Percentiles rank a stretch among this genome's conserved stretches.
phyloP scores from a whole-genome alignment of 2,113 vertebrate species.

The Chitala chitala region DNA sequence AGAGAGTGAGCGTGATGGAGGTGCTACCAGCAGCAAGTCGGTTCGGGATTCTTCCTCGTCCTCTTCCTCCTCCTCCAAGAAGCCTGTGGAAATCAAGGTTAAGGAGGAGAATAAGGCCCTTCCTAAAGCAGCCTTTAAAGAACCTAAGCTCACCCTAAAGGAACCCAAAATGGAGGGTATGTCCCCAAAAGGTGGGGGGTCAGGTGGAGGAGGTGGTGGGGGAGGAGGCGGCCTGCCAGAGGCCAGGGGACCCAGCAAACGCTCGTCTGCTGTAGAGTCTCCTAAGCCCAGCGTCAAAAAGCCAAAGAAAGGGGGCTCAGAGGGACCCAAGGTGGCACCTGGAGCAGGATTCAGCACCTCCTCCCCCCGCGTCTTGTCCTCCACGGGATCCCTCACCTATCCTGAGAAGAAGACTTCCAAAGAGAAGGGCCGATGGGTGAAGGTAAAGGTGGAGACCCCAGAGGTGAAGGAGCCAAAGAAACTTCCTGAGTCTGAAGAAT shows the following conservation, averaged over 20 bases:
- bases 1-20: slow-evolving; percentile 68
- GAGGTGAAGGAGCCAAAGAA: slow-evolving; percentile 85
- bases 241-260: slow-evolving; percentile 80
- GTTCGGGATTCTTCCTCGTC: slow-evolving; percentile 57
- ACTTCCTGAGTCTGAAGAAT: slow-evolving; percentile 79
- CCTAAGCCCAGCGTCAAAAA: slow-evolving; percentile 91
- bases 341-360: slow-evolving; percentile 63
- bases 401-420: slow-evolving; percentile 84
- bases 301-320: slow-evolving; percentile 85
- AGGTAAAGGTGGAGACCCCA: slow-evolving; percentile 71
- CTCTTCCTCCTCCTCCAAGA: slow-evolving; percentile 69
- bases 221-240: slow-evolving; percentile 52
- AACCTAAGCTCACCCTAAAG: slow-evolving; percentile 92
- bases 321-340: slow-evolving; percentile 64
- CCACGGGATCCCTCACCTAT: slow-evolving; percentile 58
- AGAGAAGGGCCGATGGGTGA: slow-evolving; percentile 82
- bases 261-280: slow-evolving; percentile 81
- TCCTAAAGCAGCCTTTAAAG: slow-evolving; percentile 94
- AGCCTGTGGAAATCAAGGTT: slow-evolving; percentile 80
- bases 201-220: slow-evolving; percentile 63
- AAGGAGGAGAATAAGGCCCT: slow-evolving; percentile 85
- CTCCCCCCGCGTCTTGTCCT: slow-evolving; percentile 75
- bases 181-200: slow-evolving; percentile 85
- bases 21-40: slow-evolving; percentile 56
- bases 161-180: slow-evolving; percentile 88